Base-by-base conservation (phyloP, 2,113 vertebrate species). In the Talpa occidentalis region DNA sequence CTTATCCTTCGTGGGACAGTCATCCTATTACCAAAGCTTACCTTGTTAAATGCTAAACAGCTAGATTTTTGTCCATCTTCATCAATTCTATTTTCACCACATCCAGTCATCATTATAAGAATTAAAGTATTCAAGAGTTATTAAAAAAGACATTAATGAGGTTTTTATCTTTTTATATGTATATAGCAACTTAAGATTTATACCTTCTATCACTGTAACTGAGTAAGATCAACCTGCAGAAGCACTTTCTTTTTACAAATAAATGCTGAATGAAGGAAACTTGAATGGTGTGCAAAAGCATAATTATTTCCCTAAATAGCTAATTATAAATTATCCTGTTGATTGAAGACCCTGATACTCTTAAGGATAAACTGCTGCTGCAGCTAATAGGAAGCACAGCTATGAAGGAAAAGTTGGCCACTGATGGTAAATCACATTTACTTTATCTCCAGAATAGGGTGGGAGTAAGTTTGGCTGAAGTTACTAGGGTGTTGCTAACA, bases 381-480 rank as follows among this genome's bases (percentile, higher is more conserved):
- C 5, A 52, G 8, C 24, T 94, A 72, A 91, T 82, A 54, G 79
- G 77, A 73, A 94, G 2, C 1, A 42, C 35, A 89, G 30, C 35
- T 79, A 35, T 26, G 28, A 96, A 87, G 73, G 32, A 91, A 90
- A 94, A 47, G 7, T 76, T 94, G 76, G 95, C 73, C 72, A 72
- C 17, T 94, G 60, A 66, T 72, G 24, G 60, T 78, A 96, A 96
- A 84, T 94, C 67, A 87, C 89, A 91, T 95, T 96, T 90, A 62
- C 60, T 84, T 94, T 95, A 96, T 96, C 84, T 96, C 64, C 67
- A 88, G 60, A 91, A 87, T 8, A 94, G 62, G 77, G 87, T 94
- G 88, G 76, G 74, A 64, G 73, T 74, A 78, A 74, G 22, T 84
- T 92, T 90, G 84, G 80, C 90, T 85, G 76, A 87, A 94, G 70